Evolutionary conservation across 2,888 invertebrate genomes (phyloP), one percentile per base, ranked within the genome.

Genomic region (Sabellastarte sp.): DNA sequence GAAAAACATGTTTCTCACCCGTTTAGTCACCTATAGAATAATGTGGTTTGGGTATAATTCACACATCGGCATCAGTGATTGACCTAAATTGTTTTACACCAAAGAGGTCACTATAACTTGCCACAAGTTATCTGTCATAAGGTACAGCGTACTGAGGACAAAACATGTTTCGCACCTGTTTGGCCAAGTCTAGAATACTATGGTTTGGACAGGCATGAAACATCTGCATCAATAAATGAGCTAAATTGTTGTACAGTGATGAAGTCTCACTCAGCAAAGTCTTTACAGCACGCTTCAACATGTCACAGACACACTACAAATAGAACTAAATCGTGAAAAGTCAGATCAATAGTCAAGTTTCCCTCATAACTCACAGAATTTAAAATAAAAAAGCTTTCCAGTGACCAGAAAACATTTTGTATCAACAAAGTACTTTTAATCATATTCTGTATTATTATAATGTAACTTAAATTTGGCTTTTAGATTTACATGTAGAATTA

Each of bases 201-300:
- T 89, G 87, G 77, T 91, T 90, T 2, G 91, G 91, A 63, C 87
- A 86, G 20, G 88, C 86, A 74, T 88, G 86, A 77, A 91, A 90
- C 55, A 90, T 89, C 63, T 88, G 87, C 31, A 89, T 86, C 57
- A 90, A 86, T 63, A 93, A 86, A 72, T 89, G 87, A 2, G 90
- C 87, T 31, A 93, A 87, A 73, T 90, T 89, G 50, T 88, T 87
- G 52, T 91, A 84, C 71, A 92, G 84, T 0, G 90, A 89, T 67
- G 88, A 85, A 75, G 89, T 89, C 66, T 90, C 90, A 65, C 89
- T 89, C 84, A 90, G 86, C 63, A 93, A 83, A 53, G 91, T 90
- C 0, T 88, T 87, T 20, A 93, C 86, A 1, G 90, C 88, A 79
- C 90, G 89, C 80, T 91, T 92, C 64, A 93, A 84, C 59, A 92